phyloP scores from a whole-genome alignment of 1,140 invertebrate genomes.

The Drosophila oshimai region DNA sequence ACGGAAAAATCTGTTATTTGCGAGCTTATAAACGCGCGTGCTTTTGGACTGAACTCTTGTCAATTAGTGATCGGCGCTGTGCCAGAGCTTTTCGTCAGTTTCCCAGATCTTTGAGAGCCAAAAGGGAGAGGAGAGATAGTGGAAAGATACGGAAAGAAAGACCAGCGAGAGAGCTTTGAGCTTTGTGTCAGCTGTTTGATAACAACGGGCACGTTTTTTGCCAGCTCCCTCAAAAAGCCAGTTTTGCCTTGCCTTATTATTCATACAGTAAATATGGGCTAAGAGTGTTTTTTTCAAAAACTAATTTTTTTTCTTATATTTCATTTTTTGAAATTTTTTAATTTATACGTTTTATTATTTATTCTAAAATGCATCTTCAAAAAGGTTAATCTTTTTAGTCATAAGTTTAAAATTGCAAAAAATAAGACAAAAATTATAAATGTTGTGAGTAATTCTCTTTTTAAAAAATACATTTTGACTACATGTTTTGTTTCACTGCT shows the following conservation, averaged over 20 bases:
- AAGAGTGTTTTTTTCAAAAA: too few relatives aligned
- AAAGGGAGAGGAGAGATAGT: background rate
- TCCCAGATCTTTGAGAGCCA: constrained; percentile 31
- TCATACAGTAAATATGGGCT: constrained; percentile 4
- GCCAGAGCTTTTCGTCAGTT: constrained; percentile 23
- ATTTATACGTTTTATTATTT: too few relatives aligned
- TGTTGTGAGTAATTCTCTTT: too few relatives aligned
- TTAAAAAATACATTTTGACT: background rate
- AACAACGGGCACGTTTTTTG: background rate
- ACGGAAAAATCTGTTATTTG: background rate
- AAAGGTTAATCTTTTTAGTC: too few relatives aligned
- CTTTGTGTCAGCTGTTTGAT: constrained; percentile 38
- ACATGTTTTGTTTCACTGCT: too few relatives aligned
- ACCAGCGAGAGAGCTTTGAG: constrained; percentile 35
- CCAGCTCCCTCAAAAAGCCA: background rate
- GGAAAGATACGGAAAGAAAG: background rate
- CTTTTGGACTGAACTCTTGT: constrained; percentile 28
- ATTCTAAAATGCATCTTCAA: too few relatives aligned
- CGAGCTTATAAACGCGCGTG: constrained; percentile 15
- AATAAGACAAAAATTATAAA: background rate
- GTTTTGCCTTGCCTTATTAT: background rate
- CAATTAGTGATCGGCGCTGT: constrained; percentile 20
- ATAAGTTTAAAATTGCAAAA: too few relatives aligned
- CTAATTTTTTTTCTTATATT: too few relatives aligned
- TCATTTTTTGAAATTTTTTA: too few relatives aligned